Conservation (phyloP, 2,888 invertebrate species). For the Drosophila pegasa region DNA sequence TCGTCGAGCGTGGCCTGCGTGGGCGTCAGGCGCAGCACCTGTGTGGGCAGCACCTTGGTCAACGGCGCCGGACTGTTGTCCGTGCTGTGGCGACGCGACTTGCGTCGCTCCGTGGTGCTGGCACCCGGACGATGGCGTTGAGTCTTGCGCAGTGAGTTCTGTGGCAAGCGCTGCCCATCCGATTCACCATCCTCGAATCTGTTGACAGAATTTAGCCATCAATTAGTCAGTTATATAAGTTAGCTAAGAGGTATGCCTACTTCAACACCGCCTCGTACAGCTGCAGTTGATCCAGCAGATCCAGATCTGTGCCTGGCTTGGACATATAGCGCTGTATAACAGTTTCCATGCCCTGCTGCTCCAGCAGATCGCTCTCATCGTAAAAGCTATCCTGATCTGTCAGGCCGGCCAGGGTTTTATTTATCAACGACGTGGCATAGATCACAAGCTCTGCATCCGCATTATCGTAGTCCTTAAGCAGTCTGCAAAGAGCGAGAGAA, state of each 20-base stretch:
- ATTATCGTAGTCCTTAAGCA: conserved; percentile 97
- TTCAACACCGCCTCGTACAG: conserved; percentile 97
- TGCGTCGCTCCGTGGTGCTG: conserved; percentile 89
- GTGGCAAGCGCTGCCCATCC: conserved; percentile 87
- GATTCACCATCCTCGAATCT: conserved; percentile 86
- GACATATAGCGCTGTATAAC: conserved; percentile 95
- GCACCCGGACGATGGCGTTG: conserved; percentile 88
- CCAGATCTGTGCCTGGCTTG: conserved; percentile 96
- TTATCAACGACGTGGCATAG: conserved; percentile 98
- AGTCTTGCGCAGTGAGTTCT: conserved; percentile 90
- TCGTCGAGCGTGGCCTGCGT: conserved; percentile 83
- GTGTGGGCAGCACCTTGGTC: conserved; percentile 79
- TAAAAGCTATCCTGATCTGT: conserved; percentile 98
- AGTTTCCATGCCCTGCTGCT: conserved; percentile 96
- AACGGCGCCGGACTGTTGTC: conserved; percentile 87
- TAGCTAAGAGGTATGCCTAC: conserved; percentile 86
- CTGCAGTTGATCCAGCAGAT: conserved; percentile 96
- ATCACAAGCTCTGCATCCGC: conserved; percentile 97
- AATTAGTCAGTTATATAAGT: not conserved
- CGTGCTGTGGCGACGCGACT: conserved; percentile 91
- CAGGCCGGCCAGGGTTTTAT: conserved; percentile 96
- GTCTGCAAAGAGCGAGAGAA: conserved; percentile 84
- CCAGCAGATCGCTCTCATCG: conserved; percentile 97
- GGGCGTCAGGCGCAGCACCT: conserved; percentile 79
- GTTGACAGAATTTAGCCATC: conserved; percentile 71